Conservation (phyloP, 2,888 invertebrate genomes). For the Biston stratarius region DNA sequence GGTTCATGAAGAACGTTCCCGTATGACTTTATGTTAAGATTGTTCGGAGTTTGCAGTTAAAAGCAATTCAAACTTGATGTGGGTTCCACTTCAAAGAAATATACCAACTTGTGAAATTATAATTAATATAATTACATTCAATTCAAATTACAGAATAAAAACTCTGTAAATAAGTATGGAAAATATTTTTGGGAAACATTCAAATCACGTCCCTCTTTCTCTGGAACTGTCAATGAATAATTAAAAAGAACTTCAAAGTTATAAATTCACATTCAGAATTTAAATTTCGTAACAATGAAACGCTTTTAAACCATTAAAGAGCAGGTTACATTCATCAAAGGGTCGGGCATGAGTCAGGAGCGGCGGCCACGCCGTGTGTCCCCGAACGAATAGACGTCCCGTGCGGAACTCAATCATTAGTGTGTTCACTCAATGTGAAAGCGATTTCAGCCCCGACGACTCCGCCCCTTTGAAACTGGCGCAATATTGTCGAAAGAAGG, state of each 20-base stretch:
- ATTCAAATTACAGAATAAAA: too few relatives aligned
- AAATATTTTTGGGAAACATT: background rate
- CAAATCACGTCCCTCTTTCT: constrained; percentile 10
- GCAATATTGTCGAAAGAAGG: constrained; percentile 85
- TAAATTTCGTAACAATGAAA: constrained; percentile 63
- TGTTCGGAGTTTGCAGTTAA: constrained; percentile 42
- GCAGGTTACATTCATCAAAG: constrained; percentile 72
- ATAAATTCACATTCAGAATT: constrained; percentile 54
- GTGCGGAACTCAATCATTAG: constrained; percentile 85
- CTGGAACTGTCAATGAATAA: constrained; percentile 17
- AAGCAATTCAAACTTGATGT: constrained; percentile 24
- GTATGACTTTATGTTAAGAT: constrained; percentile 49
- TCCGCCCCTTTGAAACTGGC: constrained; percentile 79
- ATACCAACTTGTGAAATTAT: constrained; percentile 2
- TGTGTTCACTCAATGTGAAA: constrained; percentile 85
- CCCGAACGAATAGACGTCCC: constrained; percentile 56
- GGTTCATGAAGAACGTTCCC: constrained; percentile 31
- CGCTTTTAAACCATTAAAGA: constrained; percentile 76
- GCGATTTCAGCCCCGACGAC: constrained; percentile 79
- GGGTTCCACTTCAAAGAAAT: constrained; percentile 19
- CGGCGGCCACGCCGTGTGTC: constrained; percentile 46
- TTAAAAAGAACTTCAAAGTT: constrained; percentile 24
- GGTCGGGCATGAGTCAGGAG: constrained; percentile 53
- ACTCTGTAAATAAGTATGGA: background rate
- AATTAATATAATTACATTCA: background rate